Percentiles rank a stretch among this genome's conserved stretches.
phyloP scores from a whole-genome alignment of 1,140 invertebrate genomes.

The Penaeus japonicus region DNA sequence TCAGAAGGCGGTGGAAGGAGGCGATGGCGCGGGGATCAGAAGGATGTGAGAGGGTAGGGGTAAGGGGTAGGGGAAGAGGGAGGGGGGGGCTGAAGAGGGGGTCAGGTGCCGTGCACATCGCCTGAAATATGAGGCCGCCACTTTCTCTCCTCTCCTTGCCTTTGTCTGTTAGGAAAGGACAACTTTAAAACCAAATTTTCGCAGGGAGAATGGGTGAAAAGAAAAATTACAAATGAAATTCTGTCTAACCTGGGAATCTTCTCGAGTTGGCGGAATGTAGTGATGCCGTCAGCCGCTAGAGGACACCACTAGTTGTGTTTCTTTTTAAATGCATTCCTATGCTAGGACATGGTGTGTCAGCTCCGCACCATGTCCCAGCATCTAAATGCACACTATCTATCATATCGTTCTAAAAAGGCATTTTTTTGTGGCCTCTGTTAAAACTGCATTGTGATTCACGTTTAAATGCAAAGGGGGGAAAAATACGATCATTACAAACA shows the following conservation, averaged over 20 bases:
- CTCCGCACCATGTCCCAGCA: no score
- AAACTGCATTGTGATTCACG: no score
- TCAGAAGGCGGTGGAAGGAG: no score
- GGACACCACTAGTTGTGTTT: neutral
- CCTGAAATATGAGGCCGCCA: constrained; percentile 9
- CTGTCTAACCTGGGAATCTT: constrained; percentile 16
- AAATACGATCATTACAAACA: no score
- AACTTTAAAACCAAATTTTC: constrained; percentile 36
- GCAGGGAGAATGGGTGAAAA: neutral
- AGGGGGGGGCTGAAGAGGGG: neutral
- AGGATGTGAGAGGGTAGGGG: neutral
- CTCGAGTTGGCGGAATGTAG: constrained; percentile 8
- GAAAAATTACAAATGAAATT: constrained; percentile 32
- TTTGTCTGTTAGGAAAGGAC: constrained; percentile 32
- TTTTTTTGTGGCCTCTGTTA: no score
- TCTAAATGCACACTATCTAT: no score
- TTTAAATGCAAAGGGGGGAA: no score
- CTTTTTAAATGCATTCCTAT: neutral
- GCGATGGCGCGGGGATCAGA: neutral
- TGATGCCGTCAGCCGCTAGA: constrained; percentile 9
- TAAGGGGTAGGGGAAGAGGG: neutral
- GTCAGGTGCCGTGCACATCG: neutral
- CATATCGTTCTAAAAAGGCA: no score
- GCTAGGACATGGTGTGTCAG: neutral
- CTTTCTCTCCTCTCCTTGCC: constrained; percentile 15